Base-by-base conservation (phyloP, 2,888 invertebrate species). In the Carabus problematicus region DNA sequence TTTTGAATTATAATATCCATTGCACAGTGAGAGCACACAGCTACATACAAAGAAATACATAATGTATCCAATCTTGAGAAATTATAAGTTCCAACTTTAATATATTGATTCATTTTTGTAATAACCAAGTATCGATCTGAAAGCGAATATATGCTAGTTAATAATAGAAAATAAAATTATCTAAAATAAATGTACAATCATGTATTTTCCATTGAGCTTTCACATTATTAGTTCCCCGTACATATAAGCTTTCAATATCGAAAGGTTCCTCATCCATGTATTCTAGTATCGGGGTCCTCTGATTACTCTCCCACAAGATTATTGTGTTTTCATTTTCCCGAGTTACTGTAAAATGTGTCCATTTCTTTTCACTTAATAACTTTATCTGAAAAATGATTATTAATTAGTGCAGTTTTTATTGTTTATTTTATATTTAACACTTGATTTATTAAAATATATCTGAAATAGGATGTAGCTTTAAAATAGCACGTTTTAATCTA, bases 151-250 rank as follows among this genome's bases (percentile, higher is more conserved):
- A 52, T 62, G 6, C 29, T 29, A 29, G 3, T 2, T 29, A 29
- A 29, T 29, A 2, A 29, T 11, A 9, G n/a, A 47, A 4, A 9
- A 8, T 1, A 47, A 14, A 1, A 47, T 47, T 47, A 47, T 16
- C 0, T 7, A 12, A 11, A 47, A 47, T 14, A 3, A 11, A 47
- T 47, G 47, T 64, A 64, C 64, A 64, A 7, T 43, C 39, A 45
- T 64, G 64, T 12, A 64, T 16, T 64, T 56, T 64, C 64, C 64
- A 64, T 19, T 64, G 56, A 14, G 58, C 49, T 18, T 7, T 8
- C n/a, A 12, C 29, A 8, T 29, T 2, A 56, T 56, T 12, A 18
- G 18, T 19, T 29, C 56, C 52, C 8, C 52, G 14, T 9, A 52
- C 9, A 0, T 9, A 52, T 12, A 52, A 52, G 2, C 16, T 14